These are phyloP conservation scores for Herminia tarsipennalis DNA, from an alignment of 2,888 invertebrate species.

Conservation along the genomic window DNA sequence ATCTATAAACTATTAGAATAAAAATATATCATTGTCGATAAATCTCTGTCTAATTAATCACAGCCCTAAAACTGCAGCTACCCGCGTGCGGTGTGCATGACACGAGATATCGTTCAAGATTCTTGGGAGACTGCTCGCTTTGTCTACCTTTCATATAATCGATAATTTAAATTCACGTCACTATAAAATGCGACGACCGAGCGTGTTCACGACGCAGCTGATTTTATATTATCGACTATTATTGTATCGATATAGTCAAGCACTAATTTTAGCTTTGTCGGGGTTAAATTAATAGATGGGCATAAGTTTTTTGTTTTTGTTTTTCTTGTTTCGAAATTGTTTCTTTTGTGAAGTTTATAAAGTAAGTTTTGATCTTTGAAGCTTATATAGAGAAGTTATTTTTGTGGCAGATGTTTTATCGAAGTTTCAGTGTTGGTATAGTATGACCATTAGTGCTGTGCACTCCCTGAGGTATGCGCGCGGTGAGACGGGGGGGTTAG, in stretches of 20 bases:
- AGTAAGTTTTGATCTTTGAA: neutral
- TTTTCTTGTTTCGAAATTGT: conserved; percentile 1
- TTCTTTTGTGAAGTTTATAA: conserved; percentile 1
- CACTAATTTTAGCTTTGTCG: conserved; percentile 34
- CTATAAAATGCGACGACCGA: conserved; percentile 41
- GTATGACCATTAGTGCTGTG: too few relatives aligned
- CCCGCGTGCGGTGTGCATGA: conserved; percentile 47
- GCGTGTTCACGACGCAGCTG: conserved; percentile 38
- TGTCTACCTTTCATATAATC: conserved; percentile 59
- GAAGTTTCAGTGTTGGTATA: too few relatives aligned
- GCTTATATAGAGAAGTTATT: neutral
- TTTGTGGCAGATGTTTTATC: too few relatives aligned
- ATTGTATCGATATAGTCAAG: conserved; percentile 27
- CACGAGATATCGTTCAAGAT: conserved; percentile 52
- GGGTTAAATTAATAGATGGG: conserved; percentile 26
- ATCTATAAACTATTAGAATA: too few relatives aligned
- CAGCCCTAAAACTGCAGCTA: conserved; percentile 48
- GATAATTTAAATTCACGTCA: conserved; percentile 64
- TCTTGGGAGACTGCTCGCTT: conserved; percentile 52
- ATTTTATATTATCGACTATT: conserved; percentile 36
- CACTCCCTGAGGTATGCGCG: too few relatives aligned
- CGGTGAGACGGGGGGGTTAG: too few relatives aligned
- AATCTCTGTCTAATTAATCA: neutral
- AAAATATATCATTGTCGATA: too few relatives aligned
- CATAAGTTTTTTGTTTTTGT: conserved; percentile 7